phyloP scores from a whole-genome alignment of 1,140 invertebrate species.

The Drosophila tsacasi region DNA sequence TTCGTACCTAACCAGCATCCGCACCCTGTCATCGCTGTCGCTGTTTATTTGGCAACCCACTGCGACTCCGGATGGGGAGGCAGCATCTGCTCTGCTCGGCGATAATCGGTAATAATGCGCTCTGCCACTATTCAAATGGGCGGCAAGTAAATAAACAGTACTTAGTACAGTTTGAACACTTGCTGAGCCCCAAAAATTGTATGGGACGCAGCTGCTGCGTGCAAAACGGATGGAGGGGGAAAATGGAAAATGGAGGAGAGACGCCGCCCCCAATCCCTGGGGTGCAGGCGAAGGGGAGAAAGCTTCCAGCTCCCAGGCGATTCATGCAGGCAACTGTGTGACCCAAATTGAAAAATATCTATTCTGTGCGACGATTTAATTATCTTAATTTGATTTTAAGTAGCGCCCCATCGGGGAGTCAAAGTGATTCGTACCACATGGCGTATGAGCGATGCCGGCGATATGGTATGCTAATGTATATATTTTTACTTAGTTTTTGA shows the following conservation, averaged over 20 bases:
- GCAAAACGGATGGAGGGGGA: not conserved
- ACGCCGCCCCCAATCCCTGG: not conserved
- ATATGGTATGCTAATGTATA: not conserved
- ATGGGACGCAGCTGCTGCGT: constrained; percentile 39
- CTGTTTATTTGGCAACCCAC: constrained; percentile 62
- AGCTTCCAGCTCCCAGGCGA: constrained; percentile 10
- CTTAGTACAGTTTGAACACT: constrained; percentile 43
- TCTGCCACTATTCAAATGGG: constrained; percentile 72
- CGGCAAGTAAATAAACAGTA: constrained; percentile 73
- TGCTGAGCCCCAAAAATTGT: constrained; percentile 41
- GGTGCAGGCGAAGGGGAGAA: not conserved
- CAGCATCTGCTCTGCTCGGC: constrained; percentile 68
- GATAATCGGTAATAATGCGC: constrained; percentile 79
- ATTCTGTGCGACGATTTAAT: constrained; percentile 49
- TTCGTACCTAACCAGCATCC: constrained; percentile 3
- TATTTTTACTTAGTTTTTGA: not conserved
- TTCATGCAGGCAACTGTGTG: constrained; percentile 31
- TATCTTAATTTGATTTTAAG: constrained; percentile 60
- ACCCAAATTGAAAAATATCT: constrained; percentile 54
- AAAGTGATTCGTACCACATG: constrained; percentile 25
- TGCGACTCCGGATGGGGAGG: constrained; percentile 44
- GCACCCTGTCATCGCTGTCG: constrained; percentile 34
- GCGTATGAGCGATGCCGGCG: constrained; percentile 24
- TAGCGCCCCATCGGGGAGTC: constrained; percentile 19
- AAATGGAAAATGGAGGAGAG: not conserved